phyloP scores from a whole-genome alignment of 2,888 invertebrate genomes.

The Calephelis perditalis region DNA sequence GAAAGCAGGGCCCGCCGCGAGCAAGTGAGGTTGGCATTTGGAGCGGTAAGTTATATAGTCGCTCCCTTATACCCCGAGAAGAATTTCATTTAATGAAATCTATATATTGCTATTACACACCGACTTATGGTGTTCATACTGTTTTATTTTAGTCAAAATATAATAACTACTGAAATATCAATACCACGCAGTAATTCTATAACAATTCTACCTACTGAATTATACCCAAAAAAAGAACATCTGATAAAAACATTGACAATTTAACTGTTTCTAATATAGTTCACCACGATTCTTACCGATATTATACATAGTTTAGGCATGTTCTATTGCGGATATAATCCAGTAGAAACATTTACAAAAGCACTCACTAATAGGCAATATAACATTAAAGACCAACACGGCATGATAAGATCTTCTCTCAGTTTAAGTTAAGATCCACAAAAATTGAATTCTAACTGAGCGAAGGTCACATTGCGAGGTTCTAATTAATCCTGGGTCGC shows the following conservation, averaged over 20 bases:
- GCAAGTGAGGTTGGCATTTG: neutral
- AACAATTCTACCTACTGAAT: constrained; percentile 50
- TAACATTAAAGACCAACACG: constrained; percentile 69
- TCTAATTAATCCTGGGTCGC: constrained; percentile 49
- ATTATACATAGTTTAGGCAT: too few species aligned
- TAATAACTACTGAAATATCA: constrained; percentile 39
- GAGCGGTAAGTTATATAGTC: neutral
- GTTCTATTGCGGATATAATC: neutral
- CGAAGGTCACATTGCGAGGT: constrained; percentile 16
- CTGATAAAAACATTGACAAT: neutral
- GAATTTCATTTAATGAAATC: neutral
- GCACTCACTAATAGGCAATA: constrained; percentile 72
- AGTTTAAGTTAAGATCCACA: neutral
- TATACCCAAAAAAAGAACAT: neutral
- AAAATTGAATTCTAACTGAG: constrained; percentile 9
- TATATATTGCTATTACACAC: neutral
- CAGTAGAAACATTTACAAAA: constrained; percentile 66
- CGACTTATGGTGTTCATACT: too few species aligned
- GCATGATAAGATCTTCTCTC: constrained; percentile 64
- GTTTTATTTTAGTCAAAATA: neutral
- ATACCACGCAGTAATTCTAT: constrained; percentile 52
- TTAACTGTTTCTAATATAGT: too few species aligned
- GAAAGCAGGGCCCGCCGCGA: neutral
- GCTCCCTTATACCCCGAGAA: neutral
- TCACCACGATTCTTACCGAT: too few species aligned